Evolutionary conservation across 2,797 vertebrate genomes (phyloP).

Genomic region (Pygocentrus nattereri): DNA sequence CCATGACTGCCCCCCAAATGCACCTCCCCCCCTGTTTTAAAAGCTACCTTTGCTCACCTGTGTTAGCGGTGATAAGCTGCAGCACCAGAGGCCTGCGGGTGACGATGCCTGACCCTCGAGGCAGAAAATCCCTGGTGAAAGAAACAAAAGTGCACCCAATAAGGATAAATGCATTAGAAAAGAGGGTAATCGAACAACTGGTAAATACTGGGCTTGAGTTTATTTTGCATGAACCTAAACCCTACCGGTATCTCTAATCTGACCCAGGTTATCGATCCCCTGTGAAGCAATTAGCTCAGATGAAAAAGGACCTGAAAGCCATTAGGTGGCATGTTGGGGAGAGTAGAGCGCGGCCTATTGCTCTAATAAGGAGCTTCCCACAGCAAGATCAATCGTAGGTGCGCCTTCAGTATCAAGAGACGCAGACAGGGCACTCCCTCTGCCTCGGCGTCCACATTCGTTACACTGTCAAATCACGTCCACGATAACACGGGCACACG

Average conservation of each 20-base stretch:
- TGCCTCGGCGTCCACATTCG: neutral
- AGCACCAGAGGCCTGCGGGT: conserved; percentile 95
- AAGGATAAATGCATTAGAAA: conserved; percentile 45
- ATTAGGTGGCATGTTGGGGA: neutral
- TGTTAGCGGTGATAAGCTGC: conserved; percentile 94
- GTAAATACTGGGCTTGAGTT: neutral
- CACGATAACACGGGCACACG: too few relatives aligned
- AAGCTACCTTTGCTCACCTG: conserved; percentile 77
- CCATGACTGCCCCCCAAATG: too few relatives aligned
- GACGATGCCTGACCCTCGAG: conserved; percentile 95
- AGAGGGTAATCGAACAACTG: neutral
- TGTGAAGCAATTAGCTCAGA: conserved; percentile 26
- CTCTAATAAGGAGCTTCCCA: neutral
- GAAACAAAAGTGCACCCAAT: neutral
- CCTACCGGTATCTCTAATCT: conserved; percentile 1
- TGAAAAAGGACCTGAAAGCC: conserved; percentile 9
- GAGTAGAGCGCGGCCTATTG: neutral
- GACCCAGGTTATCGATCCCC: conserved; percentile 5
- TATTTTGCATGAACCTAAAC: neutral
- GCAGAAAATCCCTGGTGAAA: conserved; percentile 89
- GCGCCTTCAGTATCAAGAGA: neutral
- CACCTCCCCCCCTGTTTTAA: too few relatives aligned
- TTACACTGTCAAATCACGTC: neutral
- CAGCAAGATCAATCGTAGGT: neutral
- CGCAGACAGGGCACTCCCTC: neutral